Evolutionary conservation across 2,888 invertebrate species (phyloP).

Genomic region (Zygothrica quintamaculata): DNA sequence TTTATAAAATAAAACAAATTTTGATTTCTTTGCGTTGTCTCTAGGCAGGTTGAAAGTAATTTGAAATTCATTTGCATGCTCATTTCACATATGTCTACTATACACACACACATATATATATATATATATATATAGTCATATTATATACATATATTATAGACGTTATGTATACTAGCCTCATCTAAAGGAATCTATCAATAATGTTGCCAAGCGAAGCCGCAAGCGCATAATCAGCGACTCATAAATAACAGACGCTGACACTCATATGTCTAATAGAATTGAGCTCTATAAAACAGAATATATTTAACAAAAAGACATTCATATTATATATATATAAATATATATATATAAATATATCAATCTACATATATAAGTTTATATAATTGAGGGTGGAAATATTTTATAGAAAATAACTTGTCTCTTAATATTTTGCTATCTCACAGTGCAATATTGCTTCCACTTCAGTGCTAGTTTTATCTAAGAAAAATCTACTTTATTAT

Average conservation of each 20-base stretch:
- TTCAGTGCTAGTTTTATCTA: too few species aligned
- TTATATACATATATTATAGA: slow-evolving; percentile 4
- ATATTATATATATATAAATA: not conserved
- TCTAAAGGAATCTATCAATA: slow-evolving; percentile 3
- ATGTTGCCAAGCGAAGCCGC: slow-evolving; percentile 45
- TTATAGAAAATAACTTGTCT: too few species aligned
- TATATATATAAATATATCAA: slow-evolving; percentile 1
- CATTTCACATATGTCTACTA: not conserved
- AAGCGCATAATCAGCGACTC: slow-evolving; percentile 57
- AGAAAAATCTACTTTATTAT: too few species aligned
- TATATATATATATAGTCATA: slow-evolving; percentile 4
- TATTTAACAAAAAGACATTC: slow-evolving; percentile 1
- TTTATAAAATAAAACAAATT: not conserved
- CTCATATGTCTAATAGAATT: not conserved
- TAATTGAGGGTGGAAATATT: too few species aligned
- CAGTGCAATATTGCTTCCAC: too few species aligned
- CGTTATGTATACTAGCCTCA: not conserved
- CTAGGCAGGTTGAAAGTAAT: not conserved
- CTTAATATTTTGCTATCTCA: too few species aligned
- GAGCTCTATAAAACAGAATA: not conserved
- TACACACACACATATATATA: not conserved
- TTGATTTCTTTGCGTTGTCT: not conserved
- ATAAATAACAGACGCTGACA: slow-evolving; percentile 45
- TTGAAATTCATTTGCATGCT: not conserved
- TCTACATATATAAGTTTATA: slow-evolving; percentile 4